Conservation (phyloP, 2,888 invertebrate genomes). For the Volucella zonaria region DNA sequence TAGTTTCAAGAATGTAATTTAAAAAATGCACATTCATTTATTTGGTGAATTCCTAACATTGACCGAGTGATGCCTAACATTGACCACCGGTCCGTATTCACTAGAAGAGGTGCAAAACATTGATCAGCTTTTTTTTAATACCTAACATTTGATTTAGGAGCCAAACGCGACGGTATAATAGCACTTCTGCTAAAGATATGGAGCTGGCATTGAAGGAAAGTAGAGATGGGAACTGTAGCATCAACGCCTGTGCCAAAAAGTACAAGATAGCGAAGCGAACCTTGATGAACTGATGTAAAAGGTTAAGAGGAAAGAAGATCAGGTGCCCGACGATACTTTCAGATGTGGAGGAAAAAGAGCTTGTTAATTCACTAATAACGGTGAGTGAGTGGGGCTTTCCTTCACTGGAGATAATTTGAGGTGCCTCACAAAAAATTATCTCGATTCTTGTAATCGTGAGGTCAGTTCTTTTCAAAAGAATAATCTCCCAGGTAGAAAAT, state of each 20-base stretch:
- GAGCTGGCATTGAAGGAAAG: constrained; percentile 3
- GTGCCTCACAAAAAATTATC: too few relatives aligned
- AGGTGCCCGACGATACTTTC: constrained; percentile 1
- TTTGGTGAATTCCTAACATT: too few relatives aligned
- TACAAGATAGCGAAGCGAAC: constrained; percentile 18
- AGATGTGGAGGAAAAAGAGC: constrained; percentile 1
- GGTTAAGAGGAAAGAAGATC: background rate
- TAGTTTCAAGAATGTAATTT: too few relatives aligned
- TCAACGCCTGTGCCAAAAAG: constrained; percentile 19
- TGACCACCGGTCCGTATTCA: too few relatives aligned
- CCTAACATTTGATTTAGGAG: constrained; percentile 2
- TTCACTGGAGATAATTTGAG: too few relatives aligned
- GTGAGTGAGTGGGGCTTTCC: background rate
- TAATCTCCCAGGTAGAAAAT: too few relatives aligned
- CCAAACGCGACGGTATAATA: constrained; percentile 3
- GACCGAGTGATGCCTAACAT: too few relatives aligned
- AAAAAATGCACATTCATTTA: too few relatives aligned
- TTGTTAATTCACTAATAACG: background rate
- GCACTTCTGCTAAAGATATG: constrained; percentile 14
- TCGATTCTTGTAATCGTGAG: too few relatives aligned
- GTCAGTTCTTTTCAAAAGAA: too few relatives aligned
- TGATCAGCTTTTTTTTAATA: constrained; percentile 13
- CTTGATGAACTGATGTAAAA: background rate
- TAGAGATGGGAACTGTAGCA: too few relatives aligned
- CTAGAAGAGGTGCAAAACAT: too few relatives aligned